Percentiles rank a stretch among this genome's conserved stretches.
Conservation (phyloP, 2,113 vertebrate species). For the Onychorhynchus coronatus region DNA sequence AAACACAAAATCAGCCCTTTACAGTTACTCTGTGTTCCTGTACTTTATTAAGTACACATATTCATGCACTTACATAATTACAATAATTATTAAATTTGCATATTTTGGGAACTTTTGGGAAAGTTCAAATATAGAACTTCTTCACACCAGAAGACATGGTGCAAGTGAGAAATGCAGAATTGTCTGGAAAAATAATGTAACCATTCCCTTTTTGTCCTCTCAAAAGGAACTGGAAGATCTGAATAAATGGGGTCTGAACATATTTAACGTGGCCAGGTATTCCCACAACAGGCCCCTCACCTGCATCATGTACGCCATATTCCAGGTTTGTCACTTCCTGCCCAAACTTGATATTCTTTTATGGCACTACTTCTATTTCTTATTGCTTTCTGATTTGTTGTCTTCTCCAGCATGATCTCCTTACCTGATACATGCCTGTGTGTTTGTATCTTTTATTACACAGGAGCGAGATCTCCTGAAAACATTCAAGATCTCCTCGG, state of each 20-base stretch:
- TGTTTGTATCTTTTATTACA: background rate
- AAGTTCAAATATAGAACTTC: too few species aligned
- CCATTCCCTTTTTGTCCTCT: background rate
- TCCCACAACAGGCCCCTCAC: conserved; percentile 93
- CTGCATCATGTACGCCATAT: conserved; percentile 95
- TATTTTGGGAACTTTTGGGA: background rate
- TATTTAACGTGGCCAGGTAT: conserved; percentile 91
- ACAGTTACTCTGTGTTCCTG: background rate
- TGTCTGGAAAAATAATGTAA: background rate
- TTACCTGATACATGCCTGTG: background rate
- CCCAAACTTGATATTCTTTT: fast-evolving
- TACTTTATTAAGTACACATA: background rate
- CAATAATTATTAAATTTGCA: background rate
- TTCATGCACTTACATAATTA: background rate
- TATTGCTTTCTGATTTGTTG: background rate
- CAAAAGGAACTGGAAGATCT: conserved; percentile 91
- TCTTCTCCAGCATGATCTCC: fast-evolving
- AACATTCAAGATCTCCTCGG: conserved; percentile 93
- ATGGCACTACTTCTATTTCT: fast-evolving
- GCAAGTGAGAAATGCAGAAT: background rate
- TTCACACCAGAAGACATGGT: too few species aligned
- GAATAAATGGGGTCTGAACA: conserved; percentile 97
- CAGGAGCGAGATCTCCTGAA: conserved; percentile 96
- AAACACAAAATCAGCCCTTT: background rate
- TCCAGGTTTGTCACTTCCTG: conserved; percentile 82